Conservation (phyloP, 2,888 invertebrate genomes). For the Folsomia candida region DNA sequence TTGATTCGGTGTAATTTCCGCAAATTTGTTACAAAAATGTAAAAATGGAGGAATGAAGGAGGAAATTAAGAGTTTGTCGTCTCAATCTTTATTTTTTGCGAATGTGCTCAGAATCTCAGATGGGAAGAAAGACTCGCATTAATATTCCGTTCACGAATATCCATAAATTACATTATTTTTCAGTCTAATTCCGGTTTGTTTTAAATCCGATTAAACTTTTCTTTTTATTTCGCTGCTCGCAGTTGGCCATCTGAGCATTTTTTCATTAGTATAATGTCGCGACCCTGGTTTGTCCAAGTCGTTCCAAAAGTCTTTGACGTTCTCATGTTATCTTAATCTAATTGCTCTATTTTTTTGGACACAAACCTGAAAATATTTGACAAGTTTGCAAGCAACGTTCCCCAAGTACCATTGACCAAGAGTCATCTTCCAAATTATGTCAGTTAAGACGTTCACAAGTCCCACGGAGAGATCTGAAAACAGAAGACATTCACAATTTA, state of each 20-base stretch:
- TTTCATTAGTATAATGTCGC: too few relatives aligned
- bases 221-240: background rate
- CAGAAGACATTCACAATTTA: conserved; percentile 25
- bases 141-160: background rate
- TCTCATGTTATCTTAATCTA: too few relatives aligned
- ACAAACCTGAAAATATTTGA: conserved; percentile 74
- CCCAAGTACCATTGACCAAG: conserved; percentile 81
- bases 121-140: background rate
- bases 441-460: conserved; percentile 80
- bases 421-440: conserved; percentile 84
- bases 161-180: background rate
- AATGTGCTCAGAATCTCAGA: background rate
- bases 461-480: conserved; percentile 82
- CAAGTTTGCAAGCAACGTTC: conserved; percentile 80
- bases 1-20: too few relatives aligned
- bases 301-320: too few relatives aligned
- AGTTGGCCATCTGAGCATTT: background rate
- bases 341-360: too few relatives aligned
- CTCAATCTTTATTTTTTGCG: too few relatives aligned
- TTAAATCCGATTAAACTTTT: background rate
- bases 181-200: background rate
- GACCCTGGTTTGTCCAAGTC: too few relatives aligned
- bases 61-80: too few relatives aligned
- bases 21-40: too few relatives aligned
- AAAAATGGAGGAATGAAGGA: too few relatives aligned